phyloP scores from a whole-genome alignment of 2,797 vertebrate genomes.

The Microhierax caerulescens region DNA sequence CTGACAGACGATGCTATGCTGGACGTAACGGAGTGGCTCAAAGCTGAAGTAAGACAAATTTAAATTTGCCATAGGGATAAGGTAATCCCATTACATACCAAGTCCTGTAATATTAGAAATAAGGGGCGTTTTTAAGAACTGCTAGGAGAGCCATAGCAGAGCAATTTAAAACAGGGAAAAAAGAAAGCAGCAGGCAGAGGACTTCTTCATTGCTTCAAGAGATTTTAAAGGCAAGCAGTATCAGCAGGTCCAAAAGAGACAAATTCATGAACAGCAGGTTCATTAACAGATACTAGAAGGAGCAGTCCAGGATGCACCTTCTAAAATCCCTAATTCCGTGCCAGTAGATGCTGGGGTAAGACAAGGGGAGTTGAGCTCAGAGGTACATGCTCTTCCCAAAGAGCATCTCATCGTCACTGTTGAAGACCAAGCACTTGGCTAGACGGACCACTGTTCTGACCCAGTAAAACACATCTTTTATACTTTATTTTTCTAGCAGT shows the following conservation, averaged over 20 bases:
- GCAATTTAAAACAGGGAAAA: neutral
- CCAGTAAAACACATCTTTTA: neutral
- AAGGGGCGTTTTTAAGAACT: neutral
- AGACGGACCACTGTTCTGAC: neutral
- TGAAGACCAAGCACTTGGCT: neutral
- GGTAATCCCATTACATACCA: neutral
- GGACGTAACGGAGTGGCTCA: neutral
- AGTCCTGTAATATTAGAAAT: neutral
- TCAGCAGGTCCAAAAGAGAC: neutral
- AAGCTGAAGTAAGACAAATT: neutral
- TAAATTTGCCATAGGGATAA: neutral
- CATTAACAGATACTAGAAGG: neutral
- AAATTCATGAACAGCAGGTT: neutral
- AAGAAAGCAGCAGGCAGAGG: accelerated
- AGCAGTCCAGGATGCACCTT: neutral
- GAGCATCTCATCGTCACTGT: neutral
- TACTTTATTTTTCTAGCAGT: neutral
- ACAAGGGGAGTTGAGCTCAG: neutral
- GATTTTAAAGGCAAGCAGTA: neutral
- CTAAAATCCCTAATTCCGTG: neutral
- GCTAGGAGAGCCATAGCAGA: neutral
- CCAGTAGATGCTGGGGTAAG: neutral
- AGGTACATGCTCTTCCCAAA: neutral
- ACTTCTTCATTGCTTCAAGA: neutral
- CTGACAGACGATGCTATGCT: neutral